Evolutionary conservation across 2,888 invertebrate species (phyloP), one percentile per base, ranked within the genome.

Genomic region (Desoria tigrina): DNA sequence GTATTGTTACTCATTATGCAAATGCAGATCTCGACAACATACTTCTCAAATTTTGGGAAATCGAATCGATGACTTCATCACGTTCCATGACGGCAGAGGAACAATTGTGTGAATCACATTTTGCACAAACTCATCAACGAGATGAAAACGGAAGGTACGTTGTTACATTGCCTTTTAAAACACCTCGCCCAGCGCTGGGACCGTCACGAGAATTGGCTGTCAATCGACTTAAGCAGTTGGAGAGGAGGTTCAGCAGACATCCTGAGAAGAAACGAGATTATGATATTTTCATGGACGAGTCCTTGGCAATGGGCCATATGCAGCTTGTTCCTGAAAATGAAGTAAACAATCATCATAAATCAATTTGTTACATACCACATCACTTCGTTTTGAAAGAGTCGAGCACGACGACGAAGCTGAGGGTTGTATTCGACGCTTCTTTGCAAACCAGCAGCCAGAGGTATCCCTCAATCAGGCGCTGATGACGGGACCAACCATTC

Each of bases 381-480:
- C 72, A 71, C 42, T 49, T 59, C 16, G 71, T 74, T 1, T 14
- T 65, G 2, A 65, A 66, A 21, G 62, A 65, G 24, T 24, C 23
- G 49, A 69, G 66, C 49, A 54, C 37, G 0, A 68, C 70, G 0
- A 71, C 71, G 1, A 70, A 72, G 42, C 32, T 68, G 11, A 49
- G 76, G 16, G 63, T 70, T 9, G 72, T 72, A 1, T 74, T 69
- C 59, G 71, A 73, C 51, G 73, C 62, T 0, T 66, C 65, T 1
- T 27, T 49, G n/a, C 1, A 24, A 51, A 14, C 39, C 73, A 2
- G 14, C 61, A 1, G 42, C 37, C 7, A 66, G 68, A 42, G n/a
- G 7, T 64, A 2, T 79, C 79, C 2, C 50, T 80, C 1, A 81
- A 80, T 51, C 78, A 79, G 26, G 61, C 72, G 0, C 71, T 78